Percentiles rank a stretch among this genome's conserved stretches.
Evolutionary conservation across 2,113 vertebrate species (phyloP).

Genomic region (Oreotragus oreotragus): DNA sequence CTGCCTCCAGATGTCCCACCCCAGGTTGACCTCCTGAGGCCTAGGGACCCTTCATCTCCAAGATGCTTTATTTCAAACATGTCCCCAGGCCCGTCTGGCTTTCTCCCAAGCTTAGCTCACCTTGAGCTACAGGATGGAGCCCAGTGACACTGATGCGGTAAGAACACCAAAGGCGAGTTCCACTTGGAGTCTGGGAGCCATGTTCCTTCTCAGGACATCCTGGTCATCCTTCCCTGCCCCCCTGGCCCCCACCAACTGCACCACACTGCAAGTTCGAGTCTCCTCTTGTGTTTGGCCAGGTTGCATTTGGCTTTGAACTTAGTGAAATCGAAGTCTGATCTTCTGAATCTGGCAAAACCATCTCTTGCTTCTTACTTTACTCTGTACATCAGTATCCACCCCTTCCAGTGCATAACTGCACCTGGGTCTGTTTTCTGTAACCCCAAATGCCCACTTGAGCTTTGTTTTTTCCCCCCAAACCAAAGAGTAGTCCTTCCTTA

Average conservation of each 20-base stretch:
- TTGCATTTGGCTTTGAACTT: background rate
- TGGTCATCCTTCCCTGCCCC: background rate
- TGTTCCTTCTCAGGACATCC: background rate
- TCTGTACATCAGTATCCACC: background rate
- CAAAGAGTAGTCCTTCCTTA: background rate
- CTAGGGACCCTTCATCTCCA: background rate
- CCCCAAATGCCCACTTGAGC: background rate
- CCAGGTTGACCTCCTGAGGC: background rate
- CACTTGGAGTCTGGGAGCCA: background rate
- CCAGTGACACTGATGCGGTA: accelerated
- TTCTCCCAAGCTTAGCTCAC: background rate
- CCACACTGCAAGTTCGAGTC: too few species aligned
- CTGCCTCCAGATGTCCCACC: background rate
- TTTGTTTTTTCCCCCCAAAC: background rate
- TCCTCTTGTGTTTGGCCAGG: background rate
- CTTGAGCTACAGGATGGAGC: background rate
- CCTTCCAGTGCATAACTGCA: background rate
- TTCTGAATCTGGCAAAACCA: background rate
- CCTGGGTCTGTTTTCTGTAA: background rate
- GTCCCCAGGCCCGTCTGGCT: background rate
- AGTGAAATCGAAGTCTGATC: accelerated
- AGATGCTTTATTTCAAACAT: background rate
- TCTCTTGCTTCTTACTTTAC: background rate
- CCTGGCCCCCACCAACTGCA: background rate
- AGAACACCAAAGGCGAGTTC: background rate